Evolutionary conservation across 2,888 invertebrate species (phyloP).

Genomic region (Drosophila diplacantha): DNA sequence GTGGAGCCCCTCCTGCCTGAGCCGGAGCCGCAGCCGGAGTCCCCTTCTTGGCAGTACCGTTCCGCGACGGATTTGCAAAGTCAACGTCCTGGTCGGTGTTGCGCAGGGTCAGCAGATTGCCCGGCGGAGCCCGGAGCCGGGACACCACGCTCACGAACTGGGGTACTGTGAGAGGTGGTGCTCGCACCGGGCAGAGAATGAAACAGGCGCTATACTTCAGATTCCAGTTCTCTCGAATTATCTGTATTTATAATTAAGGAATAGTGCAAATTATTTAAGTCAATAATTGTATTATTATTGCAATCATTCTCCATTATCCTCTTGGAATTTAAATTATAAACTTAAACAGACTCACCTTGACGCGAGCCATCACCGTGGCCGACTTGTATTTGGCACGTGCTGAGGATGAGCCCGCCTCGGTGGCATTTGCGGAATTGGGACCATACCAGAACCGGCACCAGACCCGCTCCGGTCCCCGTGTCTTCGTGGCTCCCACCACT

Average conservation of each 20-base stretch:
- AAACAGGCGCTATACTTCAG: conserved; percentile 94
- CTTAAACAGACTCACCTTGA: conserved; percentile 80
- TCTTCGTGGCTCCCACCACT: conserved; percentile 92
- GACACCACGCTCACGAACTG: conserved; percentile 85
- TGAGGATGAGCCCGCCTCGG: conserved; percentile 33
- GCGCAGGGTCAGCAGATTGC: conserved; percentile 83
- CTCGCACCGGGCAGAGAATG: conserved; percentile 87
- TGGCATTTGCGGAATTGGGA: conserved; percentile 46
- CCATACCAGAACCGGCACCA: conserved; percentile 89
- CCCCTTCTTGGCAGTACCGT: conserved; percentile 17
- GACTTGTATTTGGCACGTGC: conserved; percentile 78
- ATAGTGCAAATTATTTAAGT: not conserved
- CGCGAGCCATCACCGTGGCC: conserved; percentile 85
- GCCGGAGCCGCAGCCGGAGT: not conserved
- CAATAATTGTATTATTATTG: not conserved
- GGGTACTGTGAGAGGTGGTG: conserved; percentile 81
- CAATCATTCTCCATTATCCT: not conserved
- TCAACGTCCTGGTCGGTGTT: conserved; percentile 80
- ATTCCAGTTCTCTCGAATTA: conserved; percentile 96
- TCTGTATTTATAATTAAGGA: conserved; percentile 76
- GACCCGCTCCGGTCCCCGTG: conserved; percentile 88
- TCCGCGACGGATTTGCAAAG: conserved; percentile 50
- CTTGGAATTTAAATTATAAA: not conserved
- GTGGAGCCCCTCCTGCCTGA: conserved; percentile 47
- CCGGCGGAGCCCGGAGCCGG: conserved; percentile 80